A percentile compares a stretch with the other conserved stretches of the same genome.
phyloP scores from a whole-genome alignment of 2,113 vertebrate genomes.

The Cephalopterus ornatus region DNA sequence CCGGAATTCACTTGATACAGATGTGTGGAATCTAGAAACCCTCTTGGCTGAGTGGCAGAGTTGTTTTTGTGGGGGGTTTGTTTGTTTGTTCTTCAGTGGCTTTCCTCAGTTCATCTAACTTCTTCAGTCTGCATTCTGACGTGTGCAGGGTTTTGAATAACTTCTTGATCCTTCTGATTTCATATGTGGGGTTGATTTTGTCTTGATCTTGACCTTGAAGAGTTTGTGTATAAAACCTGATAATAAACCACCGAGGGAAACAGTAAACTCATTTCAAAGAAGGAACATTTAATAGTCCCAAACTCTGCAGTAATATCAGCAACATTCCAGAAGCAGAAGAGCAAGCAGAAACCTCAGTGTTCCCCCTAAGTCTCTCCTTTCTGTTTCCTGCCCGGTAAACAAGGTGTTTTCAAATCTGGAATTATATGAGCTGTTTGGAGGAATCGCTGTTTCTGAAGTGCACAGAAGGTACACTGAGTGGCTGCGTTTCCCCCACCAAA shows the following conservation, averaged over 20 bases:
- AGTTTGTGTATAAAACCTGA: neutral
- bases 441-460: neutral
- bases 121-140: neutral
- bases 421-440: neutral
- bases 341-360: neutral
- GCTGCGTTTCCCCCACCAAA: neutral
- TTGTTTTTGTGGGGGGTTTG: neutral
- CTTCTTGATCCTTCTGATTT: neutral
- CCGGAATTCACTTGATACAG: neutral
- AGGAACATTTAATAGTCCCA: neutral
- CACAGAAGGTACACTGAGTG: fast-evolving
- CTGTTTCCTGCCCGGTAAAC: neutral
- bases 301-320: neutral
- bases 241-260: neutral
- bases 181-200: neutral
- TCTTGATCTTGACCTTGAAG: neutral
- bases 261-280: neutral
- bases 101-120: neutral
- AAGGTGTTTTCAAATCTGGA: neutral
- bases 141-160: neutral
- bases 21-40: neutral
- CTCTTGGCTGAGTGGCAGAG: neutral
- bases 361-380: neutral
- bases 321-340: neutral
- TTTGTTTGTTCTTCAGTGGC: neutral